Percentiles rank a stretch among this genome's conserved stretches.
Evolutionary conservation across 37 sponge, comb jelly and placozoan species (phyloP).

Genomic region (Petrosia ficiformis): DNA sequence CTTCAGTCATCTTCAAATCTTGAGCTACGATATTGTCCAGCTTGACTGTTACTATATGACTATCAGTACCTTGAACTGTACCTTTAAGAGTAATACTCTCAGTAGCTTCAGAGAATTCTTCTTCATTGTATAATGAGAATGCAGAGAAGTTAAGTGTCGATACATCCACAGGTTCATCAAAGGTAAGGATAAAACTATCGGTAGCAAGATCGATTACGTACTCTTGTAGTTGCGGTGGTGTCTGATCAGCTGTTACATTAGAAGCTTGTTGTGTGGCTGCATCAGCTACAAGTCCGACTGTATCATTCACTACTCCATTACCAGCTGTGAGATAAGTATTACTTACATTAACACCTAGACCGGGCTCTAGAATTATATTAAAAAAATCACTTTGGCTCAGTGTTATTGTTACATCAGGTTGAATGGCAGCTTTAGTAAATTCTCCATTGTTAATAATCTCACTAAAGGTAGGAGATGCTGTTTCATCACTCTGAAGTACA

Average conservation of each 20-base stretch:
- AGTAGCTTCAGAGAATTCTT: background rate
- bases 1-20: conserved; percentile 52
- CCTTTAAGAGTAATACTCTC: conserved; percentile 20
- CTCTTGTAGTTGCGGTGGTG: conserved; percentile 51
- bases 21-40: conserved; percentile 34
- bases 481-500: conserved; percentile 37
- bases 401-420: conserved; percentile 10
- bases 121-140: conserved; percentile 58
- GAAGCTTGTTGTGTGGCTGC: conserved; percentile 7
- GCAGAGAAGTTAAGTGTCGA: conserved; percentile 35
- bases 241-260: conserved; percentile 46
- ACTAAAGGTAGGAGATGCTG: background rate
- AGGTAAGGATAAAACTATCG: conserved; percentile 56
- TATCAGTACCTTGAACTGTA: conserved; percentile 26
- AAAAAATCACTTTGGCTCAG: conserved; percentile 26
- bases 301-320: conserved; percentile 48
- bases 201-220: conserved; percentile 45
- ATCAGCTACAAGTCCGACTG: conserved; percentile 27
- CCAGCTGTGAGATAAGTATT: conserved; percentile 60
- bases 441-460: conserved; percentile 28
- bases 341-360: conserved; percentile 21
- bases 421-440: conserved; percentile 5
- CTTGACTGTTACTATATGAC: conserved; percentile 41
- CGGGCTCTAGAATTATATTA: conserved; percentile 23
- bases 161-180: conserved; percentile 84